Conservation (phyloP, 2,797 vertebrate genomes). For the Bradypus variegatus region DNA sequence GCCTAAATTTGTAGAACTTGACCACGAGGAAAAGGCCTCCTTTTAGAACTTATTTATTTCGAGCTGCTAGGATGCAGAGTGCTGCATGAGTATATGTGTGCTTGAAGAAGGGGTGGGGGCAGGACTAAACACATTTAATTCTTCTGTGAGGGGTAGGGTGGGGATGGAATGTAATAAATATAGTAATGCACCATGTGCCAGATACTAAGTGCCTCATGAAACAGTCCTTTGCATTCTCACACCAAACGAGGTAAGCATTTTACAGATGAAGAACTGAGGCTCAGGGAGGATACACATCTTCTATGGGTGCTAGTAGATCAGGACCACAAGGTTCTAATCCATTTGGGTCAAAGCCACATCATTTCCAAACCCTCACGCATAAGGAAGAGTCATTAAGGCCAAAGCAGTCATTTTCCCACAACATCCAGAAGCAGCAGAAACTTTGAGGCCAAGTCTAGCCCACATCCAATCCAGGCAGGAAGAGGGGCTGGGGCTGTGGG, state of each 20-base stretch:
- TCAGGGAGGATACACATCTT: neutral
- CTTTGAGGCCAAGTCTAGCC: neutral
- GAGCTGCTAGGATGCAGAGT: neutral
- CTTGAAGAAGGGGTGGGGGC: neutral
- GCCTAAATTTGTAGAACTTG: neutral
- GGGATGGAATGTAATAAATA: rapidly evolving
- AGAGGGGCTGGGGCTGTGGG: neutral
- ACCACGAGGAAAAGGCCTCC: neutral
- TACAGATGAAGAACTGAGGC: neutral
- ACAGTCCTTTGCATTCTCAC: rapidly evolving
- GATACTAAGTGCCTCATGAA: neutral
- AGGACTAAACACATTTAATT: rapidly evolving
- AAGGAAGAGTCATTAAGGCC: neutral
- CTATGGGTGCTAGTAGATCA: neutral
- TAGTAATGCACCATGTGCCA: rapidly evolving
- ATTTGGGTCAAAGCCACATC: rapidly evolving
- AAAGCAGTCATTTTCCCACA: neutral
- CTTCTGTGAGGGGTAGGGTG: too few relatives aligned
- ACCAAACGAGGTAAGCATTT: rapidly evolving
- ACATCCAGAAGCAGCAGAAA: neutral
- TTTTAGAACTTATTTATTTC: neutral
- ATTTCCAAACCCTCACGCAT: neutral
- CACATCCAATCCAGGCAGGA: neutral
- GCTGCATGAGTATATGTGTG: rapidly evolving
- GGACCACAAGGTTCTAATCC: neutral